phyloP scores from a whole-genome alignment of 2,888 invertebrate genomes.

The Mayetiola destructor region DNA sequence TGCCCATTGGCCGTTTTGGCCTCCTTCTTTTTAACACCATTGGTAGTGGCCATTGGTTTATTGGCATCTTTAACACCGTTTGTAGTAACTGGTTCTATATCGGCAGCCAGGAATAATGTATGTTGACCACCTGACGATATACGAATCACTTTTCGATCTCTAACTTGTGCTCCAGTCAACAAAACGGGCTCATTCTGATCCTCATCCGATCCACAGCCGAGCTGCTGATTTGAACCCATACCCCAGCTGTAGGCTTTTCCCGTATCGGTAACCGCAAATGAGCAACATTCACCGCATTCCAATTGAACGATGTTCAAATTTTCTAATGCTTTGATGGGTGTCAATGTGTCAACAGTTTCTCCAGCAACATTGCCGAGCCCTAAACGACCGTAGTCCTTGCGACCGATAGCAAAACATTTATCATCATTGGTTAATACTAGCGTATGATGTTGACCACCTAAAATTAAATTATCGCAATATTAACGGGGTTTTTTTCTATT shows the following conservation, averaged over 20 bases:
- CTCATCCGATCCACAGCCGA: slow-evolving; percentile 59
- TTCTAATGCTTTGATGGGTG: slow-evolving; percentile 45
- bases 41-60: background rate
- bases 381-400: slow-evolving; percentile 79
- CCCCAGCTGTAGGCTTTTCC: slow-evolving; percentile 69
- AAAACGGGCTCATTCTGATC: slow-evolving; percentile 47
- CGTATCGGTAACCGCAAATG: slow-evolving; percentile 66
- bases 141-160: slow-evolving; percentile 40
- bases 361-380: slow-evolving; percentile 65
- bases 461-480: slow-evolving; percentile 26
- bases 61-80: background rate
- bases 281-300: slow-evolving; percentile 59
- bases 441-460: slow-evolving; percentile 82
- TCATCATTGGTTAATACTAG: slow-evolving; percentile 56
- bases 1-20: background rate
- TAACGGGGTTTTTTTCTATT: too few species aligned
- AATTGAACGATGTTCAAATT: slow-evolving; percentile 51
- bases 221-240: slow-evolving; percentile 77
- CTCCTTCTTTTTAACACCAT: background rate
- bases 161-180: slow-evolving; percentile 50
- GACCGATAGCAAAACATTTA: slow-evolving; percentile 61
- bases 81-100: background rate
- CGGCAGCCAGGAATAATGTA: slow-evolving; percentile 47
- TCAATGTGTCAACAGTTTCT: slow-evolving; percentile 51
- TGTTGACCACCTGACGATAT: slow-evolving; percentile 79